These are phyloP conservation scores for Hyles vespertilio DNA, from an alignment of 1,140 invertebrate genomes.

Conservation along the genomic window DNA sequence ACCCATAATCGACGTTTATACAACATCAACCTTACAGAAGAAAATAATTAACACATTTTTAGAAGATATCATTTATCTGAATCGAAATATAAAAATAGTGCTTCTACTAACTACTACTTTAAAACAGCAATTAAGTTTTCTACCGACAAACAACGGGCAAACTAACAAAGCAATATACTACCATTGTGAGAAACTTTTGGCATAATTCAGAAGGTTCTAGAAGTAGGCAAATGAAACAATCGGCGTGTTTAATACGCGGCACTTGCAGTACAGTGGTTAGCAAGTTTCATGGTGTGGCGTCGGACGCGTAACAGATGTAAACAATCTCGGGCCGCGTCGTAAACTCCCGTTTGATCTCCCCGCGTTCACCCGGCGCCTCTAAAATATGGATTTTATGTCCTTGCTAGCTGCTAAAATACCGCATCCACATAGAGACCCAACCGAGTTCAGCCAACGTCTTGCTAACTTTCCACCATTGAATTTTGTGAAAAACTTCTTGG, in stretches of 20 bases:
- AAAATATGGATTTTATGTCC: constrained; percentile 71
- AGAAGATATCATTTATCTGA: too few species aligned
- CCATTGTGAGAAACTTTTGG: background rate
- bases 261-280: constrained; percentile 61
- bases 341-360: constrained; percentile 70
- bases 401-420: constrained; percentile 58
- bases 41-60: too few species aligned
- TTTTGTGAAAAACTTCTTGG: too few species aligned
- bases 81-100: too few species aligned
- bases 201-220: constrained; percentile 11
- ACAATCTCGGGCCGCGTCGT: constrained; percentile 66
- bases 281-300: constrained; percentile 62
- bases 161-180: too few species aligned
- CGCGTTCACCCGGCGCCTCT: constrained; percentile 48
- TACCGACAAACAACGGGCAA: too few species aligned
- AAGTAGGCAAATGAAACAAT: constrained; percentile 24
- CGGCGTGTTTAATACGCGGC: constrained; percentile 24
- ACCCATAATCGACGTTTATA: background rate
- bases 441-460: background rate
- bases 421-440: constrained; percentile 49
- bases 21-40: background rate
- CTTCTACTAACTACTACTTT: too few species aligned
- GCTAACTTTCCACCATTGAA: background rate
- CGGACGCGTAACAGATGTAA: constrained; percentile 69
- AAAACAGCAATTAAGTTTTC: too few species aligned